Evolutionary conservation across 53 echinoderm and acorn worm genomes (phyloP), one percentile per base, ranked within the genome.

Genomic region (Temnopleurus reevesii): DNA sequence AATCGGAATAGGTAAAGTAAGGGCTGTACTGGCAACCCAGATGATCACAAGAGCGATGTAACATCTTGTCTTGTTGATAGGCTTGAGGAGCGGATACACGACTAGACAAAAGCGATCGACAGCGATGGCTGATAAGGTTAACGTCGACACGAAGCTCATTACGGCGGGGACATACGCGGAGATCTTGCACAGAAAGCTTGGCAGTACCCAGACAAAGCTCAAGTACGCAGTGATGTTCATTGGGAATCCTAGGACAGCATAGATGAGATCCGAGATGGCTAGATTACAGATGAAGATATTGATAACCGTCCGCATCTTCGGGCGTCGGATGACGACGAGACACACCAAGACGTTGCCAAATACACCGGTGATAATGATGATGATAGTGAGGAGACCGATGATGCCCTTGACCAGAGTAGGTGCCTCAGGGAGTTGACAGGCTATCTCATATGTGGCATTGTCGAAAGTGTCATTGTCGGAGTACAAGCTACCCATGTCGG

Each of bases 101-200:
- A 96, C 97, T 12, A 96, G 92, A 81, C 97, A 96, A 71, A 96
- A 96, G 28, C 97, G 91, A 59, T 96, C 97, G n/a, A 93, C 92
- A 17, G 97, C 97, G 27, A 96, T 95, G 9, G 92, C 94, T 18
- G 95, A 93, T 41, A 96, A 82, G 0, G 97, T 96, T 6, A 96
- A 63, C 12, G 97, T 93, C 19, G 97, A 96, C 25, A 95, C 95
- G 53, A 95, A 92, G 31, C 95, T 93, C 47, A 89, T 82, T 27
- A 92, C 91, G 15, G 91, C 92, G 5, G 95, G 93, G 13, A 93
- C 91, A 91, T 93, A 93, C 17, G 53, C 86, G 10, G 87, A 87
- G 8, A 96, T 55, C 29, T 92, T 65, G 77, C 97, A 96, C 46
- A 95, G 33, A 9, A 49, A 63, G 25, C 83, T 12, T 2, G 95